Base-by-base conservation (phyloP, 1,140 invertebrate species). In the Trissolcus basalis region DNA sequence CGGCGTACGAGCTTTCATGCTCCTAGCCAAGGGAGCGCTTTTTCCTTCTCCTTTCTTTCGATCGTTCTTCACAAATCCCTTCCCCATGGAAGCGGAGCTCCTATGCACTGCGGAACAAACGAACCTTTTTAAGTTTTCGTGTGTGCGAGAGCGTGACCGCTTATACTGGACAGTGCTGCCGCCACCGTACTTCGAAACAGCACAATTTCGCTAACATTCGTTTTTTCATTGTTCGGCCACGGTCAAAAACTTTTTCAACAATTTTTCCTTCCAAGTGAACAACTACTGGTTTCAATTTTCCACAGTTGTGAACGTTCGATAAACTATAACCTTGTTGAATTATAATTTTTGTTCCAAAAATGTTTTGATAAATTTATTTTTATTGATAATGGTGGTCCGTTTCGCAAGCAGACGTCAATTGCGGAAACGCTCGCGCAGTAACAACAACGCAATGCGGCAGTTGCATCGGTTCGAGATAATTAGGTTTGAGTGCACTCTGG, bases 401-500 rank as follows among this genome's bases (percentile, higher is more conserved):
- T 64, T 71, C 35, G 44, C 63, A 51, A 13, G 36, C 68, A 67
- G 63, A 71, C 64, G 68, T 63, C 74, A 73, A 73, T 78, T 72
- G 68, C 67, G 76, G 69, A 78, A 77, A 77, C 45, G 69, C 56
- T 68, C 61, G 67, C 75, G 74, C 60, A 80, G 78, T 72, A 76
- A 79, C 77, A 75, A 80, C 80, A 87, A 86, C 85, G 85, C 85
- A 87, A 87, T 86, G 85, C 86, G 85, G 85, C 86, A 87, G 82
- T 86, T 83, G 86, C 85, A 87, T 85, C 83, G 83, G 84, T 82
- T 87, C 85, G 87, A 88, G 87, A 89, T 89, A 89, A 89, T 89
- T 89, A 88, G 87, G 86, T 89, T 87, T 88, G 87, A 89, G 87
- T 89, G 87, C 87, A 89, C 86, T 87, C 86, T 85, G 83, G 80